These are phyloP conservation scores for Plagiodera versicolora DNA, from an alignment of 2,888 invertebrate genomes.

Conservation along the genomic window DNA sequence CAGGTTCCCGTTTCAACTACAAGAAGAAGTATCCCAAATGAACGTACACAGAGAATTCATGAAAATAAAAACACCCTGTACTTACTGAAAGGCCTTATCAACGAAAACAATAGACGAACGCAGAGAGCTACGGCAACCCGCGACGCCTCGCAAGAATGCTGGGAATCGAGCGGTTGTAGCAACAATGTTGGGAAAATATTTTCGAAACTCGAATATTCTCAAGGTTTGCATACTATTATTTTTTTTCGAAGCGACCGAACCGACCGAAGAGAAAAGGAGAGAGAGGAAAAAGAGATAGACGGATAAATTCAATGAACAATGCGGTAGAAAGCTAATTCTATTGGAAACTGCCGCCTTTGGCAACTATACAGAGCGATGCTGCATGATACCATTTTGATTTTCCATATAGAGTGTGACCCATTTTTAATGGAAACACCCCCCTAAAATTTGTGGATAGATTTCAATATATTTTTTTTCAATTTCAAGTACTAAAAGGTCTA, in stretches of 20 bases:
- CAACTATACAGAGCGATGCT: constrained; percentile 8
- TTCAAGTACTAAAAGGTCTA: no score
- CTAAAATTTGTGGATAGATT: no score
- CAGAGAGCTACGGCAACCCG: not conserved
- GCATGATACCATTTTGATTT: not conserved
- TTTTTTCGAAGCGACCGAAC: no score
- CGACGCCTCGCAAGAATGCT: not conserved
- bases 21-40: no score
- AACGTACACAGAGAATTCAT: no score
- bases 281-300: not conserved
- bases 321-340: constrained; percentile 14
- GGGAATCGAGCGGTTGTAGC: constrained; percentile 9
- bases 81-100: not conserved
- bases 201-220: constrained; percentile 33
- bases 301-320: constrained; percentile 12
- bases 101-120: not conserved
- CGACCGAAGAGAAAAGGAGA: not conserved
- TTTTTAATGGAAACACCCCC: not conserved
- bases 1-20: no score
- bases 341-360: constrained; percentile 6
- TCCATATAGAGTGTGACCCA: no score
- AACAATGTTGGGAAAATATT: constrained; percentile 39
- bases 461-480: no score
- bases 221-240: constrained; percentile 27
- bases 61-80: no score